Evolutionary conservation across 2,113 vertebrate genomes (phyloP).

Genomic region (Tetrao urogallus): DNA sequence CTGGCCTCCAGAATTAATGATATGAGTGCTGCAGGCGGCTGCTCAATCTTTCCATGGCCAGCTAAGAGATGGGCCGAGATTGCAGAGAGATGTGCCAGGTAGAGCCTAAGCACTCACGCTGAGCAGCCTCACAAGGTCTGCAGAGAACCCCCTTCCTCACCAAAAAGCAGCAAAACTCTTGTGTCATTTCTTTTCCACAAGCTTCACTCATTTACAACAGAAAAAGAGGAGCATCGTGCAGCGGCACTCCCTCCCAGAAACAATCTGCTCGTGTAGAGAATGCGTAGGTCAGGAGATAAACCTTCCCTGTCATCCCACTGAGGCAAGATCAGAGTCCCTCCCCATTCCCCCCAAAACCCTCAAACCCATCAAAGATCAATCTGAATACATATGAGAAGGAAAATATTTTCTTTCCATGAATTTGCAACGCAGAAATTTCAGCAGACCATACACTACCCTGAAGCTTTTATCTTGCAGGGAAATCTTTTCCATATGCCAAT

Average conservation of each 20-base stretch:
- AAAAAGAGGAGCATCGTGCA: background rate
- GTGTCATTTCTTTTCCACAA: background rate
- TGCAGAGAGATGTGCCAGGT: background rate
- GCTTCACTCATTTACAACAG: background rate
- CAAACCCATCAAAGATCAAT: background rate
- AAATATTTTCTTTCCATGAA: background rate
- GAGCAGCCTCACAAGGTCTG: background rate
- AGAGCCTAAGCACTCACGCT: background rate
- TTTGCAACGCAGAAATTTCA: background rate
- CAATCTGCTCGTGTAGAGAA: background rate
- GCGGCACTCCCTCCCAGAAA: background rate
- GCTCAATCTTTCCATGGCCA: background rate
- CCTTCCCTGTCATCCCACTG: background rate
- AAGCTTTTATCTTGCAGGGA: background rate
- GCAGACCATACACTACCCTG: background rate
- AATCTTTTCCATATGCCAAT: background rate
- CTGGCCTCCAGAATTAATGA: background rate
- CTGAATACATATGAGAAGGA: background rate
- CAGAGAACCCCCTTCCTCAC: background rate
- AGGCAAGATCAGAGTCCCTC: background rate
- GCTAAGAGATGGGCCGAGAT: background rate
- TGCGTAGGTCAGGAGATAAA: background rate
- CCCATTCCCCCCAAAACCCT: fast-evolving
- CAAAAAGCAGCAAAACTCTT: background rate
- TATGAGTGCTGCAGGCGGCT: background rate